Conservation (phyloP, 2,888 invertebrate genomes). For the Marronus borbonicus region DNA sequence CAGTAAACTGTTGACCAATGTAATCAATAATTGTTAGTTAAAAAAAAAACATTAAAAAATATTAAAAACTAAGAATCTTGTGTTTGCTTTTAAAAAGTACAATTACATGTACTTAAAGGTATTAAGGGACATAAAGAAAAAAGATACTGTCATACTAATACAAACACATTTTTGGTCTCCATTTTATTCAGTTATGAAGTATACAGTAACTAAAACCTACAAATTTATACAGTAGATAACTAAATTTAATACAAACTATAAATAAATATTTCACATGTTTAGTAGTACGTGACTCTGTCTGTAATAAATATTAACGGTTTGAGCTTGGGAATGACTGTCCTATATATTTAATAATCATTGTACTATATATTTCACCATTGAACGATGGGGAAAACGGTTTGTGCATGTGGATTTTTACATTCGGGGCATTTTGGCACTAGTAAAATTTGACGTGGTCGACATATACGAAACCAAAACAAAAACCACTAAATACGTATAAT, state of each 20-base stretch:
- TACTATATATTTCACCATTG: constrained; percentile 36
- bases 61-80: too few relatives aligned
- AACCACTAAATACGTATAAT: constrained; percentile 21
- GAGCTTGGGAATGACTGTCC: constrained; percentile 43
- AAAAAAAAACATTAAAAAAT: too few relatives aligned
- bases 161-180: constrained; percentile 4
- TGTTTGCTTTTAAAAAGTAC: neutral
- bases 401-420: constrained; percentile 8
- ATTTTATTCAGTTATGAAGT: constrained; percentile 38
- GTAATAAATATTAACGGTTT: constrained; percentile 19
- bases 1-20: too few relatives aligned
- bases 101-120: too few relatives aligned
- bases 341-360: neutral
- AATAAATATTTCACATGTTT: constrained; percentile 42
- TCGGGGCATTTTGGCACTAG: constrained; percentile 27
- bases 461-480: constrained; percentile 1
- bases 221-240: constrained; percentile 26
- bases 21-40: too few relatives aligned
- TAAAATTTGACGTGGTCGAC: neutral
- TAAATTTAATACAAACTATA: constrained; percentile 37
- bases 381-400: neutral
- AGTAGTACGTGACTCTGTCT: constrained; percentile 25
- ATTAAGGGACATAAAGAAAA: too few relatives aligned
- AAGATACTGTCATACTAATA: neutral
- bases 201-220: constrained; percentile 47